These are phyloP conservation scores for Hymenopus coronatus DNA, from an alignment of 2,888 invertebrate genomes.

Conservation along the genomic window DNA sequence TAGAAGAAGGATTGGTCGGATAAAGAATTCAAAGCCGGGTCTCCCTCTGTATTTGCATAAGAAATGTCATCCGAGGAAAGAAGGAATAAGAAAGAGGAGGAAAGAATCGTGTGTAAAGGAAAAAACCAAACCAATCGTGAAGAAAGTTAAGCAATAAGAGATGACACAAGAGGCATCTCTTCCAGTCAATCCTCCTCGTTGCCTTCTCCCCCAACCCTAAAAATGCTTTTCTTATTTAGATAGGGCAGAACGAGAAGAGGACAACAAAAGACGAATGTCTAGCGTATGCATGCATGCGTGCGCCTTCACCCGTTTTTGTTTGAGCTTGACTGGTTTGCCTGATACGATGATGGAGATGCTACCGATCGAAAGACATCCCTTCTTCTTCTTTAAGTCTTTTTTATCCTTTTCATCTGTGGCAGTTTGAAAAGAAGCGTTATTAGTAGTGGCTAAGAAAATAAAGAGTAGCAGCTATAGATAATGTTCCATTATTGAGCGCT, in stretches of 20 bases:
- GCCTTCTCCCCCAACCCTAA: not conserved
- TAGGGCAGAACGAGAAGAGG: not conserved
- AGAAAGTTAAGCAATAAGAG: conserved; percentile 8
- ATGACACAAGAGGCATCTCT: not conserved
- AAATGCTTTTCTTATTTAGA: not conserved
- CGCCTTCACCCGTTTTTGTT: not conserved
- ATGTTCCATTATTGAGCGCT: no score
- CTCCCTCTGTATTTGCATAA: conserved; percentile 16
- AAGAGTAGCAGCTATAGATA: no score
- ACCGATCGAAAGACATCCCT: not conserved
- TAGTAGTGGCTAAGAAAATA: no score
- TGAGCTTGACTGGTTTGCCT: not conserved
- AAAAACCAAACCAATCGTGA: conserved; percentile 15
- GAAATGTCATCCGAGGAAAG: conserved; percentile 11
- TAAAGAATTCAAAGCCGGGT: conserved; percentile 20
- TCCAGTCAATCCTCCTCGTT: conserved; percentile 2
- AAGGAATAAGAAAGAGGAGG: conserved; percentile 2
- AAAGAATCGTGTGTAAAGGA: not conserved
- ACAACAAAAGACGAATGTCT: conserved; percentile 7
- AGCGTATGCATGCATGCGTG: conserved; percentile 4
- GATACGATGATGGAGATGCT: not conserved
- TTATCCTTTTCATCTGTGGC: not conserved
- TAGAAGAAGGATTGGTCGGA: conserved; percentile 21
- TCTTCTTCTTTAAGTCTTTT: not conserved
- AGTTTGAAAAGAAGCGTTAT: no score